Evolutionary conservation across 1,140 invertebrate species (phyloP), one percentile per base, ranked within the genome.

Genomic region (Eriosoma lanigerum): DNA sequence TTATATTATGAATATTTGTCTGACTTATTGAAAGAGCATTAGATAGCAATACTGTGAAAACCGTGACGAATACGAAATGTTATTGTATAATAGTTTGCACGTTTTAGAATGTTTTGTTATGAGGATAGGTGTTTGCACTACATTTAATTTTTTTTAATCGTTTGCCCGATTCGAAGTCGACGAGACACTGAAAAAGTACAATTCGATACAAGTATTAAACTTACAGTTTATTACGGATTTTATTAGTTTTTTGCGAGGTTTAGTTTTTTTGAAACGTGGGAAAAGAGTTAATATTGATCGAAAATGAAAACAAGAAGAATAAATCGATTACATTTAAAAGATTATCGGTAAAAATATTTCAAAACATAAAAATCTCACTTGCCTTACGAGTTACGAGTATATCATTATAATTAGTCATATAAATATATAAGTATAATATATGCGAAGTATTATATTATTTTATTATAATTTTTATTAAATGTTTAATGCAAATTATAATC

Each of bases 101-200:
- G 44, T 72, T 72, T 29, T 9, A 52, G 46, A 52, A 52, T 29
- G 68, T 72, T 72, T 72, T 52, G 66, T 48, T 46, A 15, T 46
- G 54, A 58, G 17, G 6, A 50, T 50, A 50, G 68, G 68, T 72
- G 68, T 72, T 52, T 29, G 68, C 46, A 29, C 15, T 72, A 13
- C 0, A 29, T 46, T 50, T 72, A 29, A 72, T 52, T 72, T 72
- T 72, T 72, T 72, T 72, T 72, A 72, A 72, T 72, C 68, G 38
- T 52, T 12, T n/a, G 48, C 52, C 68, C 29, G 52, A 72, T 72
- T 19, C 26, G 46, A 24, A 52, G 29, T 17, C 24, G 68, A 72
- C 12, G 46, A 72, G 24, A 72, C n/a, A 50, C 52, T 70, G n/a
- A 70, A 72, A 70, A 72, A n/a, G 19, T 50, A 29, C 17, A 29